Evolutionary conservation across 1,140 invertebrate genomes (phyloP).

Genomic region (Zeugodacus cucurbitae): DNA sequence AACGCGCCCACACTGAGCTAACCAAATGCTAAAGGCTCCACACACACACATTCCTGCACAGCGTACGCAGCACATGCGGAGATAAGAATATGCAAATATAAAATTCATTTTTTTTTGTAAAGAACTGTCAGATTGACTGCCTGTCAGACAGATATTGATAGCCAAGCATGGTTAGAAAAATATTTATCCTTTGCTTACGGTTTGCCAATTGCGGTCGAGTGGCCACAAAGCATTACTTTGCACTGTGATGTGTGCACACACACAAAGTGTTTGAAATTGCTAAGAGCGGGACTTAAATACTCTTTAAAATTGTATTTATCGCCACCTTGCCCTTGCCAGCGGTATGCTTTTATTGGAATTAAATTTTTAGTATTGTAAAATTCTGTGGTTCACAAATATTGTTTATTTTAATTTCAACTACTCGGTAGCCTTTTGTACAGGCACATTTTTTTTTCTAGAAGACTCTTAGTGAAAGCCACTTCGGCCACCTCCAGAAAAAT

Average conservation of each 20-base stretch:
- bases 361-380: background rate
- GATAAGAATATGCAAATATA: background rate
- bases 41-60: background rate
- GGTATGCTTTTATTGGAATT: background rate
- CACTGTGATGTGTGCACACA: background rate
- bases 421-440: too few relatives aligned
- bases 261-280: too few relatives aligned
- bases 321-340: too few relatives aligned
- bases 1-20: background rate
- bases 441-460: too few relatives aligned
- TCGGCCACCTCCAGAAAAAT: too few relatives aligned
- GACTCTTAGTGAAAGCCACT: too few relatives aligned
- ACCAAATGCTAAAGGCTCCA: background rate
- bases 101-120: background rate
- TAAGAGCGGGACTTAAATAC: too few relatives aligned
- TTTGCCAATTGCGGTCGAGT: background rate
- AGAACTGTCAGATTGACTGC: background rate
- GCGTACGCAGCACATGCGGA: background rate
- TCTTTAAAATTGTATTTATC: too few relatives aligned
- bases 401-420: too few relatives aligned
- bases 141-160: background rate
- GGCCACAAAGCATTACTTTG: background rate
- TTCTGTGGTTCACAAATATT: too few relatives aligned
- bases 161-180: background rate
- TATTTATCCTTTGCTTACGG: background rate